These are phyloP conservation scores for Pissodes strobi DNA, from an alignment of 1,140 invertebrate genomes.

Conservation along the genomic window DNA sequence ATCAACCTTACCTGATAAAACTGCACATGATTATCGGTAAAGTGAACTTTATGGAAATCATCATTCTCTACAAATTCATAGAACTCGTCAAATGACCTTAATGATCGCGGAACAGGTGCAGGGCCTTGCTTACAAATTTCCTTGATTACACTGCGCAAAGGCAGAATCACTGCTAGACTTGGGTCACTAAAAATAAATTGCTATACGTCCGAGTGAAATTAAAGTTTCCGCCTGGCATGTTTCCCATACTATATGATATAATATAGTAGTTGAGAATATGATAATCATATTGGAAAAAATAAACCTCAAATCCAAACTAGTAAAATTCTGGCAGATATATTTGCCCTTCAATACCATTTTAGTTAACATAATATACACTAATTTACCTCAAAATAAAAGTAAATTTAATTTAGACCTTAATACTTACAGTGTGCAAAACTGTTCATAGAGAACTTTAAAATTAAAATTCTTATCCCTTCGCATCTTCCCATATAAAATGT, in stretches of 20 bases:
- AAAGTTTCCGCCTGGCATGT: too few relatives aligned
- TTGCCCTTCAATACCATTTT: too few relatives aligned
- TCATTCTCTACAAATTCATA: constrained; percentile 47
- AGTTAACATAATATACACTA: too few relatives aligned
- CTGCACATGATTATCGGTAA: constrained; percentile 42
- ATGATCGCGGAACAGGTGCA: constrained; percentile 16
- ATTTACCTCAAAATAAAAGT: background rate
- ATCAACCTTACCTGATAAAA: constrained; percentile 49
- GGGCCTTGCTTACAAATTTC: constrained; percentile 45
- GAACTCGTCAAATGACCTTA: constrained; percentile 46
- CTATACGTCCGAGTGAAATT: too few relatives aligned
- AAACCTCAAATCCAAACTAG: too few relatives aligned
- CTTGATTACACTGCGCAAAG: constrained; percentile 44
- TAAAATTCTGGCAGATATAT: too few relatives aligned
- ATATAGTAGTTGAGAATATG: too few relatives aligned
- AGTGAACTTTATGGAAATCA: constrained; percentile 44
- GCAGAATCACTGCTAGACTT: constrained; percentile 39
- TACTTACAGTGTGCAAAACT: constrained; percentile 45
- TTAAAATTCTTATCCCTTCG: constrained; percentile 46
- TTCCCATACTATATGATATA: too few relatives aligned
- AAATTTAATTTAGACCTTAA: background rate
- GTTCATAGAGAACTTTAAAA: constrained; percentile 45
- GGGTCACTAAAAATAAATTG: constrained; percentile 48
- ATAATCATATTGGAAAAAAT: too few relatives aligned
- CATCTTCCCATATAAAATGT: constrained; percentile 46